These are phyloP conservation scores for Phocoena phocoena DNA, from an alignment of 2,113 vertebrate genomes.

Conservation along the genomic window DNA sequence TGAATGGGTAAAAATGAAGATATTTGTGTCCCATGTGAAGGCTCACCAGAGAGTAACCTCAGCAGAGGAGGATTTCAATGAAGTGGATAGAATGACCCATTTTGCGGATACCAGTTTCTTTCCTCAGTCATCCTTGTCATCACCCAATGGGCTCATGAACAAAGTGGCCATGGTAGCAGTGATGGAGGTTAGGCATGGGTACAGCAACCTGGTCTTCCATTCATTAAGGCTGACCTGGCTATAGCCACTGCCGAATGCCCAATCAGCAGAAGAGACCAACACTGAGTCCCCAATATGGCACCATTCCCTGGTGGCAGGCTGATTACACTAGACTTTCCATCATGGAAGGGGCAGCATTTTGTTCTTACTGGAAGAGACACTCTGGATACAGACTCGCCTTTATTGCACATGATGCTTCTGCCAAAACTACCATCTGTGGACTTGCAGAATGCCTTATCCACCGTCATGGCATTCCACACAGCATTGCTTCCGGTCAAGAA, in stretches of 20 bases:
- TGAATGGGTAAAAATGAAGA: not conserved
- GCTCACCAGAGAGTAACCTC: no score
- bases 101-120: no score
- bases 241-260: not conserved
- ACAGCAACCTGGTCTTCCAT: not conserved
- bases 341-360: not conserved
- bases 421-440: not conserved
- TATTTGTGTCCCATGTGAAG: not conserved
- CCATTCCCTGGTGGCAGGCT: not conserved
- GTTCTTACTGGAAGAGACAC: not conserved
- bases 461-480: not conserved
- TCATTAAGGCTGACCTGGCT: not conserved
- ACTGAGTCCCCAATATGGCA: not conserved
- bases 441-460: not conserved
- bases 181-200: not conserved
- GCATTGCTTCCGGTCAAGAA: not conserved
- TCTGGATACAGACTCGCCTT: not conserved
- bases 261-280: not conserved
- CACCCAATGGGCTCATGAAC: not conserved
- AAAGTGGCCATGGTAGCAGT: not conserved
- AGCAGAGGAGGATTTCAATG: no score
- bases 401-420: not conserved
- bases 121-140: no score
- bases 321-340: not conserved
- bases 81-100: no score